These are phyloP conservation scores for Nephrocerus scutellatus DNA, from an alignment of 2,888 invertebrate species.

Conservation along the genomic window DNA sequence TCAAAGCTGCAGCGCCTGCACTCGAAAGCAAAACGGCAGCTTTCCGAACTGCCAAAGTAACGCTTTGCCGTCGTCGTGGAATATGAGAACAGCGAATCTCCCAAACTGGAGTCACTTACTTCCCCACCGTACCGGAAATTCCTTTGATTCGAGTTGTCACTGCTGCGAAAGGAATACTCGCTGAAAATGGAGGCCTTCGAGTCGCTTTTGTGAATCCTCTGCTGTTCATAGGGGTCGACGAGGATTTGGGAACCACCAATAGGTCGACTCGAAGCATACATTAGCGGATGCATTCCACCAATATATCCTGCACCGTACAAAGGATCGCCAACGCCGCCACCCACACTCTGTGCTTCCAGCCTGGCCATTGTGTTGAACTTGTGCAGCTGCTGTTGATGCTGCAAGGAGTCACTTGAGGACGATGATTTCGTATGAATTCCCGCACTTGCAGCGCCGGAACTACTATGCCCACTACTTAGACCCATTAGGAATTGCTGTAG, in stretches of 20 bases:
- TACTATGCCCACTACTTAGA: neutral
- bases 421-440: constrained; percentile 44
- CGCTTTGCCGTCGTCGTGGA: constrained; percentile 37
- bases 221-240: constrained; percentile 36
- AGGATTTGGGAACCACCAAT: constrained; percentile 42
- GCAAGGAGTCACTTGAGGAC: constrained; percentile 47
- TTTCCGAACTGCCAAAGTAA: constrained; percentile 47
- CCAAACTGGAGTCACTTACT: constrained; percentile 40
- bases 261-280: constrained; percentile 40
- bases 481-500: constrained; percentile 17
- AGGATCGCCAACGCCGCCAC: constrained; percentile 29
- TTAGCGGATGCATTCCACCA: constrained; percentile 30
- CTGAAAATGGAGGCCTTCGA: constrained; percentile 46
- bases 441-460: constrained; percentile 20
- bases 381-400: constrained; percentile 25
- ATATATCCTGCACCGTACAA: constrained; percentile 28
- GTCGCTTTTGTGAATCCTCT: constrained; percentile 46
- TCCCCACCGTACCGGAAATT: constrained; percentile 33
- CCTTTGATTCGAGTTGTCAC: constrained; percentile 38
- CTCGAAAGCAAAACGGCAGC: constrained; percentile 45
- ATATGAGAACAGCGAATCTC: constrained; percentile 38
- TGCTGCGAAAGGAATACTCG: constrained; percentile 44
- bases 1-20: constrained; percentile 46
- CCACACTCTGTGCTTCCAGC: constrained; percentile 32
- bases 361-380: constrained; percentile 42